Conservation (phyloP, 1,140 invertebrate genomes). For the Armadillidium nasatum region DNA sequence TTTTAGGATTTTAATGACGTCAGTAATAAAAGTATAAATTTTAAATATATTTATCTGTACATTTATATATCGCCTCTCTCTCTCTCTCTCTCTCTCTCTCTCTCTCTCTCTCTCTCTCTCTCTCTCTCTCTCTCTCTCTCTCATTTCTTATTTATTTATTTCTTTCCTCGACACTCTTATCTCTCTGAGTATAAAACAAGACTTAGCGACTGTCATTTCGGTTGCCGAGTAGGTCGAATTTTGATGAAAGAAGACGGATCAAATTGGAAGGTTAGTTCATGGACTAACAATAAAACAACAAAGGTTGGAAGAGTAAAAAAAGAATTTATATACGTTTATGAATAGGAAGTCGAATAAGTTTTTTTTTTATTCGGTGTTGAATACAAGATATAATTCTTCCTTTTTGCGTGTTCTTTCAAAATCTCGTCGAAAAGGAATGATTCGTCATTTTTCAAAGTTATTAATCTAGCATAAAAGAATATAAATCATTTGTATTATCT, state of each 20-base stretch:
- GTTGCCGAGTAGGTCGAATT: not conserved
- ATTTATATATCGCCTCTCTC: too few relatives aligned
- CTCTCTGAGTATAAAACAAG: not conserved
- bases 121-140: too few relatives aligned
- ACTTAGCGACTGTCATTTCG: not conserved
- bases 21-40: too few relatives aligned
- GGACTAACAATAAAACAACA: constrained; percentile 3
- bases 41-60: too few relatives aligned
- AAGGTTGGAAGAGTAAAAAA: not conserved
- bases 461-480: constrained; percentile 11
- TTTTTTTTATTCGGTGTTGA: not conserved
- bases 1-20: too few relatives aligned
- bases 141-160: too few relatives aligned
- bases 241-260: not conserved
- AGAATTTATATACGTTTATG: constrained; percentile 4
- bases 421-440: not conserved
- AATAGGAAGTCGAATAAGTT: constrained; percentile 1
- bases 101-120: too few relatives aligned
- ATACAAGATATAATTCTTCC: constrained; percentile 13
- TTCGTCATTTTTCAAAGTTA: constrained; percentile 4
- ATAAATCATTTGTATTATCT: constrained; percentile 14
- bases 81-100: too few relatives aligned
- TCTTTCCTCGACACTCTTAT: not conserved
- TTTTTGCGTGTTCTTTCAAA: not conserved
- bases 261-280: constrained; percentile 7